Conservation (phyloP, 2,888 invertebrate species). For the Epinotia brunnichana region DNA sequence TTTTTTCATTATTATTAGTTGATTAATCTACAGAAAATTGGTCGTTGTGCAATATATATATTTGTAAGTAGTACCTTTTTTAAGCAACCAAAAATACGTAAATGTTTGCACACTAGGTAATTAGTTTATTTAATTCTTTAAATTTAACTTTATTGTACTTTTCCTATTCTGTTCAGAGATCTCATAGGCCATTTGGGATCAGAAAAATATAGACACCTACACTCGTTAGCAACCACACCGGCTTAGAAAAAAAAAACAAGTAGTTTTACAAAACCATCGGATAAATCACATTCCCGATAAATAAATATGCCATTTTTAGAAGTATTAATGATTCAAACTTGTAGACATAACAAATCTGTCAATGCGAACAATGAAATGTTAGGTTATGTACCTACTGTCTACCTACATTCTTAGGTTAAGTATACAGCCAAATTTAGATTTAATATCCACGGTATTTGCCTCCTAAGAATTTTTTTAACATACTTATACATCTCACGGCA, state of each 20-base stretch:
- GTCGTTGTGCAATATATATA: too few species aligned
- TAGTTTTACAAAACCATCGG: too few species aligned
- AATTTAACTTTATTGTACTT: background rate
- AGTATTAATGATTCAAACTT: background rate
- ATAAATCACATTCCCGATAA: background rate
- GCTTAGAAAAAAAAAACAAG: background rate
- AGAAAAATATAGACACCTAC: background rate
- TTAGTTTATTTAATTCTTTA: background rate
- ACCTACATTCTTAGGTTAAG: background rate
- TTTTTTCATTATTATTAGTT: too few species aligned
- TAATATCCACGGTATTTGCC: background rate
- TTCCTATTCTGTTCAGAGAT: background rate
- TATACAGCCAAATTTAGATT: background rate
- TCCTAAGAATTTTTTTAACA: too few species aligned
- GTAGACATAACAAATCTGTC: background rate
- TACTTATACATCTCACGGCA: too few species aligned
- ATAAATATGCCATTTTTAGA: background rate
- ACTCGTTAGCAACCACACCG: background rate
- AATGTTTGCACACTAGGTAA: background rate
- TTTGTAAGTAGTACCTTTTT: too few species aligned
- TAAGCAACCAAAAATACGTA: background rate
- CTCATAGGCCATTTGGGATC: background rate
- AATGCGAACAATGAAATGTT: background rate
- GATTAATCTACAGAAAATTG: too few species aligned
- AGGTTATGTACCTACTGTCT: slow-evolving; percentile 3